These are phyloP conservation scores for Trisateles emortualis DNA, from an alignment of 2,888 invertebrate species.

Conservation along the genomic window DNA sequence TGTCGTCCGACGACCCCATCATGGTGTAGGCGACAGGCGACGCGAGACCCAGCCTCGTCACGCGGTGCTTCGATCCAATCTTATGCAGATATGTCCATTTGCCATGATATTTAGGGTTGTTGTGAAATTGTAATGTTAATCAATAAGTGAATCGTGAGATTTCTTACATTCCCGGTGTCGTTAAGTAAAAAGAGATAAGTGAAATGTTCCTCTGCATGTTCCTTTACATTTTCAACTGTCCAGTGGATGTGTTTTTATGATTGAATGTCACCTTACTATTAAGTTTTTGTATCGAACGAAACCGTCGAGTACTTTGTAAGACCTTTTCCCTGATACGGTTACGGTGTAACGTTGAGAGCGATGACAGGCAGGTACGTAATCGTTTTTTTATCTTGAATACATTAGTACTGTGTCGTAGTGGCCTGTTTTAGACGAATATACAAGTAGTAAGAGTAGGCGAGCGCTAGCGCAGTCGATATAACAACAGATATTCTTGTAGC, in stretches of 20 bases:
- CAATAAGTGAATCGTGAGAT: conserved; percentile 39
- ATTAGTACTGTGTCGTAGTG: conserved; percentile 20
- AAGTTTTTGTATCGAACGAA: conserved; percentile 29
- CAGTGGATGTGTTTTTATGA: conserved; percentile 25
- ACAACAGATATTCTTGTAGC: conserved; percentile 23
- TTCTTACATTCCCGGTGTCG: conserved; percentile 42
- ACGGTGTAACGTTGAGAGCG: conserved; percentile 7
- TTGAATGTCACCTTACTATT: conserved; percentile 32
- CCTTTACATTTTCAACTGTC: conserved; percentile 40
- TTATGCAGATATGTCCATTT: conserved; percentile 34
- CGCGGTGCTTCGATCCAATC: conserved; percentile 10
- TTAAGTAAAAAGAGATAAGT: conserved; percentile 36
- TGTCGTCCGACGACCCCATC: conserved; percentile 84
- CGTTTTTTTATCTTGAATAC: conserved; percentile 16
- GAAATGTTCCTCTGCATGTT: conserved; percentile 47
- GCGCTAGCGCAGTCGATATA: conserved; percentile 25
- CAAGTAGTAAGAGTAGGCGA: conserved; percentile 31
- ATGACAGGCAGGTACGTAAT: conserved; percentile 14
- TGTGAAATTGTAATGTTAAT: conserved; percentile 25
- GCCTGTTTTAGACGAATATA: conserved; percentile 36
- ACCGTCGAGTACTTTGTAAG: conserved; percentile 27
- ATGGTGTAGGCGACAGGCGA: conserved; percentile 73
- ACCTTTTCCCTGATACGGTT: conserved; percentile 18
- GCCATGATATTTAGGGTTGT: conserved; percentile 35
- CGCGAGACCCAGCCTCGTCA: no score